phyloP scores from a whole-genome alignment of 64 coral and sea anemone genomes.

The Montipora sp. region DNA sequence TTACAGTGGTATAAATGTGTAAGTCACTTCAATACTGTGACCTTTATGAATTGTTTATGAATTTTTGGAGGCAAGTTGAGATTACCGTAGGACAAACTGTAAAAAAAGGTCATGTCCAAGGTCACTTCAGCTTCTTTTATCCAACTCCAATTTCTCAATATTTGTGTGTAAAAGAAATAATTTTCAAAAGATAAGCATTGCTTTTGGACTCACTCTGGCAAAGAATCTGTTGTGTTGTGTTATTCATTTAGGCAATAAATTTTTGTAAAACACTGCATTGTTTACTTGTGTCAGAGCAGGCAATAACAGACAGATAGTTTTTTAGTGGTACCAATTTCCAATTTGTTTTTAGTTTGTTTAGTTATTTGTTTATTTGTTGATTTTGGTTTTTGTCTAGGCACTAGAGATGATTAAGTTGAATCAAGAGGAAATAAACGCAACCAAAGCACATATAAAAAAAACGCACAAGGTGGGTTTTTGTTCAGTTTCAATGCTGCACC shows the following conservation, averaged over 20 bases:
- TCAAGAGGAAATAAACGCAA: slow-evolving; percentile 84
- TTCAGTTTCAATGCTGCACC: not conserved
- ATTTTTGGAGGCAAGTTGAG: too few species aligned
- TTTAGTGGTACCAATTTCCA: too few species aligned
- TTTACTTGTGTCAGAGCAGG: too few species aligned
- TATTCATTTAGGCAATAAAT: too few species aligned
- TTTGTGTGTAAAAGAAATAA: not conserved
- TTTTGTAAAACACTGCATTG: too few species aligned
- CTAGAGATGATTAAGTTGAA: slow-evolving; percentile 95
- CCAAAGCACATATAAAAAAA: slow-evolving; percentile 92
- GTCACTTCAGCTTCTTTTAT: not conserved
- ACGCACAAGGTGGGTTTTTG: slow-evolving; percentile 84
- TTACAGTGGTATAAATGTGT: too few species aligned
- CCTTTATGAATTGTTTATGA: too few species aligned
- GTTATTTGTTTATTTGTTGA: not conserved
- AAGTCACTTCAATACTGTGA: too few species aligned
- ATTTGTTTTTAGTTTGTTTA: not conserved
- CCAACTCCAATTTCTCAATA: not conserved
- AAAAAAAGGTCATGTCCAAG: too few species aligned
- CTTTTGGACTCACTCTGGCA: not conserved
- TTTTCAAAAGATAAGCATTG: not conserved
- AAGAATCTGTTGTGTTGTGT: too few species aligned
- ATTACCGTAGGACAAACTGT: too few species aligned
- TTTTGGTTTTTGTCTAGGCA: slow-evolving; percentile 49
- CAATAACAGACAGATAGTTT: too few species aligned